Evolutionary conservation across 2,113 vertebrate genomes (phyloP).

Genomic region (Monopterus albus): DNA sequence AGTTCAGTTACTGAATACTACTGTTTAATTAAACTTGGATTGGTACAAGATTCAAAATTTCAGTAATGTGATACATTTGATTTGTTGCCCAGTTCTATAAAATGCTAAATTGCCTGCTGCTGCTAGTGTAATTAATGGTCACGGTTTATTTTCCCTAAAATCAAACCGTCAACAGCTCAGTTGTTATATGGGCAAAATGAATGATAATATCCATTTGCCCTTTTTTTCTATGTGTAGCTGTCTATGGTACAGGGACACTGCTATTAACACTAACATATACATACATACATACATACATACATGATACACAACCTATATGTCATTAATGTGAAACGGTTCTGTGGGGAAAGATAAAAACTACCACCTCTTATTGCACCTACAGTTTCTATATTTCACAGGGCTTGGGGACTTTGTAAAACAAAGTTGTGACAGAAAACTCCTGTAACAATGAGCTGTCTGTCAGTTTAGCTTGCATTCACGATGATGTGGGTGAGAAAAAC

Average conservation of each 20-base stretch:
- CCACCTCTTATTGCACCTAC: background rate
- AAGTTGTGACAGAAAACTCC: slow-evolving; percentile 19
- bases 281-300: background rate
- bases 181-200: slow-evolving; percentile 2
- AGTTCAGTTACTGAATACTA: slow-evolving; percentile 8
- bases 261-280: background rate
- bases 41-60: background rate
- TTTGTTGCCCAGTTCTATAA: background rate
- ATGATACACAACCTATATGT: slow-evolving; percentile 14
- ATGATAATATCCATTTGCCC: background rate
- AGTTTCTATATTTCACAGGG: slow-evolving; percentile 8
- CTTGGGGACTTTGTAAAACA: slow-evolving; percentile 18
- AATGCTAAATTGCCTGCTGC: background rate
- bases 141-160: slow-evolving; percentile 1
- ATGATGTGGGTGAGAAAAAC: slow-evolving; percentile 23
- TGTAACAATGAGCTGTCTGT: slow-evolving; percentile 13
- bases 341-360: background rate
- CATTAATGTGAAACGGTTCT: background rate
- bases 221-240: background rate
- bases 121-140: slow-evolving; percentile 11
- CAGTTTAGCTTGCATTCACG: slow-evolving; percentile 17
- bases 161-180: slow-evolving; percentile 1
- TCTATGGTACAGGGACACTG: no score
- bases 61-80: background rate
- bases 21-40: background rate